Evolutionary conservation across 2,113 vertebrate genomes (phyloP).

Genomic region (Dipodomys ordii): DNA sequence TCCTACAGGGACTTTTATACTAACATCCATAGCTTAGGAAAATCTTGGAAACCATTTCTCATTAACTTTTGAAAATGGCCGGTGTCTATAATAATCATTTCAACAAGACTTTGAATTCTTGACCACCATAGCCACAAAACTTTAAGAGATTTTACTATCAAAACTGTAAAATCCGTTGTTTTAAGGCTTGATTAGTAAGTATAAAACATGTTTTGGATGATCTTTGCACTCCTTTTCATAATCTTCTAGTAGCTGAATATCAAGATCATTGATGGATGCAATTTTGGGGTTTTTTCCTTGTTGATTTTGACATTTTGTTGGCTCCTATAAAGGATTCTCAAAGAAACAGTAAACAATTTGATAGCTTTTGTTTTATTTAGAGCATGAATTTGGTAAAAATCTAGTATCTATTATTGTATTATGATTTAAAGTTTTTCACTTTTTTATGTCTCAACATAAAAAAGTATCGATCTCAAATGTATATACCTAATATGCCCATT

Average conservation of each 20-base stretch:
- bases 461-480: conserved; percentile 21
- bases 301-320: not conserved
- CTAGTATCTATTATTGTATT: not conserved
- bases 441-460: not conserved
- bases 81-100: not conserved
- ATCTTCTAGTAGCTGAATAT: not conserved
- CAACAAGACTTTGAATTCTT: conserved; percentile 12
- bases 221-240: not conserved
- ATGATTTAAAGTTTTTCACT: conserved; percentile 30
- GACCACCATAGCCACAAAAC: not conserved
- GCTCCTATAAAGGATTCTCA: not conserved
- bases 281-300: not conserved
- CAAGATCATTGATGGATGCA: not conserved
- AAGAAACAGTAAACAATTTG: conserved; percentile 2
- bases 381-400: not conserved
- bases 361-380: conserved; percentile 29
- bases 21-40: conserved; percentile 8
- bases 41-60: conserved; percentile 19
- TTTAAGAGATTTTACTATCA: not conserved
- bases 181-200: conserved; percentile 44
- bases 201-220: not conserved
- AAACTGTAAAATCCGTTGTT: conserved; percentile 16
- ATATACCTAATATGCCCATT: not conserved
- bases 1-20: conserved; percentile 22
- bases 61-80: conserved; percentile 22